phyloP scores from a whole-genome alignment of 2,888 invertebrate species.

The Eurytoma californica region DNA sequence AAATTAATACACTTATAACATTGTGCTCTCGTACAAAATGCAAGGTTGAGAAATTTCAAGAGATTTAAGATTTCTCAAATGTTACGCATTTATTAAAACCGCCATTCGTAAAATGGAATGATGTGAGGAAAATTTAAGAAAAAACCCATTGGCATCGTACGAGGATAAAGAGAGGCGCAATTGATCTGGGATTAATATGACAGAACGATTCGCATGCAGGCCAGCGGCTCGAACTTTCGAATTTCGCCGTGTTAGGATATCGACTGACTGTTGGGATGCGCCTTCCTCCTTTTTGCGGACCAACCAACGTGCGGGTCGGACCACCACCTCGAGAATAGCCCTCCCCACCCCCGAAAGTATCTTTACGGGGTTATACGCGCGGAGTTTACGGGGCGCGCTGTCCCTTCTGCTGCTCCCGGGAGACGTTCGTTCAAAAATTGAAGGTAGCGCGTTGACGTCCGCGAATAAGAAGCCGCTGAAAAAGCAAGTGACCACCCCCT shows the following conservation, averaged over 20 bases:
- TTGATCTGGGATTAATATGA: conserved; percentile 44
- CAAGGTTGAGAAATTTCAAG: conserved; percentile 15
- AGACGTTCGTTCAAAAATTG: conserved; percentile 71
- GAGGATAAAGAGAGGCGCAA: conserved; percentile 12
- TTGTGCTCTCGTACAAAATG: conserved; percentile 5
- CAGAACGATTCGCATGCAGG: conserved; percentile 17
- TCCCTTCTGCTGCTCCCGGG: conserved; percentile 63
- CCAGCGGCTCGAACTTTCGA: conserved; percentile 46
- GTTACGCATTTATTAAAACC: neutral
- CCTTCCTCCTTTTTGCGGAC: neutral
- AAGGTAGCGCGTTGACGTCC: conserved; percentile 65
- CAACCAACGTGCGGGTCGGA: neutral
- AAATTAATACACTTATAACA: conserved; percentile 54
- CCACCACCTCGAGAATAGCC: neutral
- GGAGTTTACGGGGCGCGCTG: conserved; percentile 50
- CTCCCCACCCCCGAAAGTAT: neutral
- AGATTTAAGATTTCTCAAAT: conserved; percentile 18
- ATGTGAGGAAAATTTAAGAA: neutral
- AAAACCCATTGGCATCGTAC: neutral
- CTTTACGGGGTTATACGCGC: conserved; percentile 28
- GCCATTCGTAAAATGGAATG: conserved; percentile 17
- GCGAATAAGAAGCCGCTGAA: neutral
- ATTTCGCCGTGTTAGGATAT: conserved; percentile 1
- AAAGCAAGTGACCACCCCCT: conserved; percentile 49
- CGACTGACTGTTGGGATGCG: neutral